Evolutionary conservation across 1,140 invertebrate genomes (phyloP), one percentile per base, ranked within the genome.

Genomic region (Eriosoma lanigerum): DNA sequence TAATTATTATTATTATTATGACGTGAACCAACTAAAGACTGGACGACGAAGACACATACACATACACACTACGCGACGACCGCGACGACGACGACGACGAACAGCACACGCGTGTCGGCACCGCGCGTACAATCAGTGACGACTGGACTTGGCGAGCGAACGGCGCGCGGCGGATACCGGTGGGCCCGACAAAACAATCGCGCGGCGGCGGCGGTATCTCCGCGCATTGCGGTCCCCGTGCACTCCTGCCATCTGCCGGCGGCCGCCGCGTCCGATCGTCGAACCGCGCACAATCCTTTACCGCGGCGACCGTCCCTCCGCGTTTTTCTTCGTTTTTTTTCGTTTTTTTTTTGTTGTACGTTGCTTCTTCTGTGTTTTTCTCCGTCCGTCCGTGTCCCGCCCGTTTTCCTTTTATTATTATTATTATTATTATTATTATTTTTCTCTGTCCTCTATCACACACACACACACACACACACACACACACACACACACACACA

Each of bases 81-180:
- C 32, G 12, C 15, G 17, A 46, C 73, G 26, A 44, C 54, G 10
- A 62, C 73, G 44, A 70, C 26, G 38, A 56, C 50, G 64, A 38
- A 56, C 50, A 52, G 80, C 50, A 72, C 50, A 72, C 66, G 81
- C 64, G 70, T 38, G 81, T 68, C 64, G 54, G 75, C 64, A 81
- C 68, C 68, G 50, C 68, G 54, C 64, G 64, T 81, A 72, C 64
- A 72, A 72, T 60, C 68, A 72, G 64, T 81, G 64, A 60, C 68
- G 64, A 60, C 54, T 81, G 32, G 32, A 38, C 32, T 38, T 38
- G 54, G 89, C 92, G 91, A 91, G 92, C 92, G 88, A 88, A 90
- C 92, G 87, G 89, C 89, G 21, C 48, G 24, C 85, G 89, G 89
- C 87, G 90, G 75, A 81, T 81, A 72, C 80, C 80, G 68, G 66